Evolutionary conservation across 2,888 invertebrate species (phyloP), one percentile per base, ranked within the genome.

Genomic region (Endotricha flammealis): DNA sequence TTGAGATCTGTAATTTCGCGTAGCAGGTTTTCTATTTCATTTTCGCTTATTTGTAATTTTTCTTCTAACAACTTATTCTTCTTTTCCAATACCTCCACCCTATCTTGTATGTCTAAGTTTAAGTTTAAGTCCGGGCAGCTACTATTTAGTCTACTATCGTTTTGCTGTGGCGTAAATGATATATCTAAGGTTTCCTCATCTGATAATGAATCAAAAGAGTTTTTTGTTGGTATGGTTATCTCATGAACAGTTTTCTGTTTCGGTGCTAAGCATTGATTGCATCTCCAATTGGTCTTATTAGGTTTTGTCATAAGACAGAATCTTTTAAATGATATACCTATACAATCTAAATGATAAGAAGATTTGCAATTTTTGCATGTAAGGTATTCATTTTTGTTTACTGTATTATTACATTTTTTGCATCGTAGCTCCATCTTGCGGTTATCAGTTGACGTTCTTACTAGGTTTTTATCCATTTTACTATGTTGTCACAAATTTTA

Each of bases 71-170:
- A 6, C 10, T 25, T 22, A 10, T 25, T 25, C 10, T 25, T 25
- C 10, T 10, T 25, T 25, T 25, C 25, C 10, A 25, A 10, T 25
- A 9, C 25, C 10, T 25, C 25, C 2, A 25, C 25, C 9, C 9
- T 22, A 4, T 22, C 22, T 7, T n/a, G n/a, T n/a, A n/a, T n/a
- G n/a, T 22, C 22, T 3, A 22, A 9, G 7, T 22, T 9, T 3
- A 22, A 4, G 3, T 7, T 22, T 7, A 22, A 4, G 9, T 22
- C 3, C 3, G 22, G 22, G 8, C 64, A 28, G 14, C 1, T 7
- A 10, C n/a, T 9, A 14, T n/a, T 4, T 9, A 25, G 7, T 9
- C 12, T 16, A 3, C 12, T 25, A 4, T 23, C 25, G 11, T 8
- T 10, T 25, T 11, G 6, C 3, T 10, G 7, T 10, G 25, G 11